phyloP scores from a whole-genome alignment of 2,797 vertebrate species.

The Rhodeus uyekii region DNA sequence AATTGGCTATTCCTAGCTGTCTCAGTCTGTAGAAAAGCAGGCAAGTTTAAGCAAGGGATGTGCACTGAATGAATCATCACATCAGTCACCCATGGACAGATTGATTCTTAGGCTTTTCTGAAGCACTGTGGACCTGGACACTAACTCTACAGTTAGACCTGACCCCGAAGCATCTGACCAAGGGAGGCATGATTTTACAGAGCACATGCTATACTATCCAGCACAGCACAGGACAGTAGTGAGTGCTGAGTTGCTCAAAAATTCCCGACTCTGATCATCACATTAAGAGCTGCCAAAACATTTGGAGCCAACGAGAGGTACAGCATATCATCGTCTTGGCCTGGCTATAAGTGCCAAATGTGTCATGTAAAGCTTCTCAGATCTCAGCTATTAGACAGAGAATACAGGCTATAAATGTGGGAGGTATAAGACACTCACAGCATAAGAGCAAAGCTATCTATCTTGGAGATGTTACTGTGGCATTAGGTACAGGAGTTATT shows the following conservation, averaged over 20 bases:
- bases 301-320: constrained; percentile 45
- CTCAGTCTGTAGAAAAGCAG: not conserved
- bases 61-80: constrained; percentile 33
- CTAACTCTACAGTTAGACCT: constrained; percentile 50
- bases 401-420: constrained; percentile 52
- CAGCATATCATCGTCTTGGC: constrained; percentile 45
- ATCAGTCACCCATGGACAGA: constrained; percentile 5
- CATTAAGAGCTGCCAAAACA: constrained; percentile 61
- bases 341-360: constrained; percentile 63
- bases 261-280: constrained; percentile 62
- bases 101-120: constrained; percentile 28
- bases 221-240: constrained; percentile 51
- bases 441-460: no score
- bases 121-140: constrained; percentile 43
- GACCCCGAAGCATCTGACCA: constrained; percentile 43
- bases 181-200: constrained; percentile 50
- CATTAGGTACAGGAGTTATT: no score
- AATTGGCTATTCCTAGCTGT: not conserved
- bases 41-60: not conserved
- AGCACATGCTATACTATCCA: constrained; percentile 43
- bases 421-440: constrained; percentile 63
- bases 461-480: no score
- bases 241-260: constrained; percentile 37
- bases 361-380: constrained; percentile 60
- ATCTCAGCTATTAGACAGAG: constrained; percentile 64